These are phyloP conservation scores for Rhimphoctona megacephalus DNA, from an alignment of 2,888 invertebrate species.

Conservation along the genomic window DNA sequence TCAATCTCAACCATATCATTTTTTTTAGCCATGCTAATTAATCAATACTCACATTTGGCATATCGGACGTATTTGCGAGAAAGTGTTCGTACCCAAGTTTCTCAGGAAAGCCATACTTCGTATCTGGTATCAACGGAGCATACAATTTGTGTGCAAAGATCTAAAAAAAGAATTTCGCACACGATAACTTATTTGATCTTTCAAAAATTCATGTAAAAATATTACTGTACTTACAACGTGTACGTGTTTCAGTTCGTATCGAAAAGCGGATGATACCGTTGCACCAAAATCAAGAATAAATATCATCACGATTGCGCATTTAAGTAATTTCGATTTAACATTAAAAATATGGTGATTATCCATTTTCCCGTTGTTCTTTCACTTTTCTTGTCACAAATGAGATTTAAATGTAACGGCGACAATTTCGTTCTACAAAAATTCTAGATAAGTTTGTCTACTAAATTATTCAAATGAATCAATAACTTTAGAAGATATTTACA, in stretches of 20 bases:
- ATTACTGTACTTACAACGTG: conserved; percentile 75
- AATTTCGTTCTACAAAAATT: not conserved
- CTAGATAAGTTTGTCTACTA: not conserved
- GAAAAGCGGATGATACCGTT: conserved; percentile 15
- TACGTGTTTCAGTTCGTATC: conserved; percentile 70
- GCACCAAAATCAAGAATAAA: conserved; percentile 7
- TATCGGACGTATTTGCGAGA: conserved; percentile 66
- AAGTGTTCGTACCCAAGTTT: conserved; percentile 74
- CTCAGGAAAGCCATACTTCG: conserved; percentile 57
- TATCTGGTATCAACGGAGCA: conserved; percentile 69
- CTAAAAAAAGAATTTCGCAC: conserved; percentile 61
- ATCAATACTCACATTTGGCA: conserved; percentile 73
- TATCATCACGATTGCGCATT: conserved; percentile 24
- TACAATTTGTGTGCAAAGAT: conserved; percentile 76
- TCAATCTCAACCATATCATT: not conserved
- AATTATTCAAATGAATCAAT: too few relatives aligned
- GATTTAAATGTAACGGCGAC: not conserved
- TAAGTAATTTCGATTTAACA: not conserved
- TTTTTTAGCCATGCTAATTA: conserved; percentile 1
- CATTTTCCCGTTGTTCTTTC: not conserved
- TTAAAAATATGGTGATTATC: not conserved
- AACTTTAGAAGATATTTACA: too few relatives aligned
- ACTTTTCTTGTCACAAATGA: not conserved
- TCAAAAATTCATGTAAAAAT: not conserved
- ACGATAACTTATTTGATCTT: not conserved